Evolutionary conservation across 2,888 invertebrate genomes (phyloP).

Genomic region (Spodoptera picta): DNA sequence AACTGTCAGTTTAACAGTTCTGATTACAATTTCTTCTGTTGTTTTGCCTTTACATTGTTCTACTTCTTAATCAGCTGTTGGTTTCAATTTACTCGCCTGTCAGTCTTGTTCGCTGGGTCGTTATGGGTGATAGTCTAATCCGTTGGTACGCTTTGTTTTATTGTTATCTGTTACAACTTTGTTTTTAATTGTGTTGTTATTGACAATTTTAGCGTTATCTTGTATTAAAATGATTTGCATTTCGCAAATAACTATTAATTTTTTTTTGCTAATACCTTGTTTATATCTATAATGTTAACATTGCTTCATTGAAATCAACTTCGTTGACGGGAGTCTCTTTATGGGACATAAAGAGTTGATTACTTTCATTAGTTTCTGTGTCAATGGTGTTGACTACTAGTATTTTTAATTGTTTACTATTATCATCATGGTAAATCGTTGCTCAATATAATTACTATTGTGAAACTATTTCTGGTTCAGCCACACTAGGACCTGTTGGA

Average conservation of each 20-base stretch:
- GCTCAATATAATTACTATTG: slow-evolving; percentile 63
- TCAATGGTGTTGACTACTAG: slow-evolving; percentile 42
- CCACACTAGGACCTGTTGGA: slow-evolving; percentile 57
- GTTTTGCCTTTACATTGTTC: slow-evolving; percentile 13
- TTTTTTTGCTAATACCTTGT: not conserved
- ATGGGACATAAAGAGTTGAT: slow-evolving; percentile 29
- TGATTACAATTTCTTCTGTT: slow-evolving; percentile 35
- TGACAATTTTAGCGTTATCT: too few relatives aligned
- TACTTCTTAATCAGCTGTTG: slow-evolving; percentile 33
- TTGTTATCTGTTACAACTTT: slow-evolving; percentile 4
- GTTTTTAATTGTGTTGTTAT: not conserved
- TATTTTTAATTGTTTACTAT: slow-evolving; percentile 49
- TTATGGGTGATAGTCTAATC: slow-evolving; percentile 9
- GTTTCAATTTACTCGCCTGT: slow-evolving; percentile 14
- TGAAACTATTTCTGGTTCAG: slow-evolving; percentile 58
- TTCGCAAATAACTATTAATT: not conserved
- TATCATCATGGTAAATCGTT: slow-evolving; percentile 42
- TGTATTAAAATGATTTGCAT: too few relatives aligned
- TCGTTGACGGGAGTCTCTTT: too few relatives aligned
- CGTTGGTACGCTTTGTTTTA: slow-evolving; percentile 5
- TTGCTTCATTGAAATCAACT: slow-evolving; percentile 21
- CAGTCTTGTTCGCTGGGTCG: slow-evolving; percentile 1
- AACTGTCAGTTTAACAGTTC: slow-evolving; percentile 26
- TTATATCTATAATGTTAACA: slow-evolving; percentile 2
- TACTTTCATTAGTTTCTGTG: slow-evolving; percentile 35